phyloP scores from a whole-genome alignment of 1,140 invertebrate genomes.

The Magallana ariakensis region DNA sequence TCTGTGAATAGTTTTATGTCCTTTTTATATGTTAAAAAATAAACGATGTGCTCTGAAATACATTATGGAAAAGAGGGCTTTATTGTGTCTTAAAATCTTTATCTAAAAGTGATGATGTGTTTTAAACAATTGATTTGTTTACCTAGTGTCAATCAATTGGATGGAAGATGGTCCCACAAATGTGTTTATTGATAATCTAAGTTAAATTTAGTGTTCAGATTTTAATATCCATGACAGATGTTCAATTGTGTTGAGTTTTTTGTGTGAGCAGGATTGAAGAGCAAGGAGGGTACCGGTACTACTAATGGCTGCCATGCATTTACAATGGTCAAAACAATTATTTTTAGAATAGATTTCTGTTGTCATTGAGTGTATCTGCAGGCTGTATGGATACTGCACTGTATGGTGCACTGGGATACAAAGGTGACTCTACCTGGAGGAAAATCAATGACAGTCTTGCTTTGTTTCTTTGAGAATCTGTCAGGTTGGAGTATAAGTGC shows the following conservation, averaged over 20 bases:
- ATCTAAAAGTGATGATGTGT: not conserved
- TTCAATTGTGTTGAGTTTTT: not conserved
- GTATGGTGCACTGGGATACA: not conserved
- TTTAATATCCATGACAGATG: not conserved
- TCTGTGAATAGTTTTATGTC: too few species aligned
- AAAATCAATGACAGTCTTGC: not conserved
- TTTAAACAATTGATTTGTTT: conserved; percentile 1
- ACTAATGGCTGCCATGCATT: not conserved
- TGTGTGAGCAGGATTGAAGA: not conserved
- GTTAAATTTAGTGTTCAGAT: conserved; percentile 19
- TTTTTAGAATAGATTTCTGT: not conserved
- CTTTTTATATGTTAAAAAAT: too few species aligned
- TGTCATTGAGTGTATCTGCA: not conserved
- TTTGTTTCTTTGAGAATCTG: not conserved
- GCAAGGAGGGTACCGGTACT: not conserved
- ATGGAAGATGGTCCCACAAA: not conserved
- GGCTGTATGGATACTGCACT: not conserved
- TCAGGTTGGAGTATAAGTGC: not conserved
- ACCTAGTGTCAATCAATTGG: conserved; percentile 17
- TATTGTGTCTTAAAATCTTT: too few species aligned
- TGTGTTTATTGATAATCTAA: not conserved
- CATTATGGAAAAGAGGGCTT: too few species aligned
- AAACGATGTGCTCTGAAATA: too few species aligned
- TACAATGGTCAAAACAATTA: not conserved
- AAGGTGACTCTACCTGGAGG: not conserved